phyloP scores from a whole-genome alignment of 2,888 invertebrate genomes.

The Ophion obscuratus region DNA sequence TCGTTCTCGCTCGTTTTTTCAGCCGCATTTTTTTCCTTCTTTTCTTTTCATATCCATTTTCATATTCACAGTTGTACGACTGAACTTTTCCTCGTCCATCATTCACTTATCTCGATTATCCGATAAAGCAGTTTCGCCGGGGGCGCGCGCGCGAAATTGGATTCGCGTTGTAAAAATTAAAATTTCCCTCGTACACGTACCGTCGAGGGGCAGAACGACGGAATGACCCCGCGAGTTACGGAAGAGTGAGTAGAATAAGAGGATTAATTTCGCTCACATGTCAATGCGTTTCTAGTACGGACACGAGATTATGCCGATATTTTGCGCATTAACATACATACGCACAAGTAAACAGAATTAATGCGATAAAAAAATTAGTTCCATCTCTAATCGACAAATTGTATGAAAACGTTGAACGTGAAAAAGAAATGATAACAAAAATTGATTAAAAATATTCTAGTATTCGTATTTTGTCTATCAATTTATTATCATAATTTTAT shows the following conservation, averaged over 20 bases:
- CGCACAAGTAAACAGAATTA: too few species aligned
- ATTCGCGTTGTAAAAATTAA: constrained; percentile 24
- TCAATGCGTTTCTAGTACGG: constrained; percentile 16
- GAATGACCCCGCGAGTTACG: constrained; percentile 6
- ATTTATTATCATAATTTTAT: too few species aligned
- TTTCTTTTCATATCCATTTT: constrained; percentile 7
- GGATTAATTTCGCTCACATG: constrained; percentile 19
- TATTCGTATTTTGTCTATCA: too few species aligned
- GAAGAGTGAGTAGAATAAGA: background rate
- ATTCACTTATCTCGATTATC: constrained; percentile 14
- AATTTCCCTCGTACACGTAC: background rate
- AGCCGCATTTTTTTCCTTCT: background rate
- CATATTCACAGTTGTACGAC: constrained; percentile 1
- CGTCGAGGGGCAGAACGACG: background rate
- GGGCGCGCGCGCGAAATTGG: background rate
- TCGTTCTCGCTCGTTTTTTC: too few species aligned
- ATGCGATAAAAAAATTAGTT: too few species aligned
- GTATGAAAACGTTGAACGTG: too few species aligned
- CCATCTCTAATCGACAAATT: too few species aligned
- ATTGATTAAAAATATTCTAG: too few species aligned
- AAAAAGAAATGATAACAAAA: too few species aligned
- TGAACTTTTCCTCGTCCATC: background rate
- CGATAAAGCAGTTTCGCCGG: constrained; percentile 7
- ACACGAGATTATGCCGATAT: constrained; percentile 15
- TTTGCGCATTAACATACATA: background rate